Evolutionary conservation across 1,140 invertebrate genomes (phyloP).

Genomic region (Zaprionus camerounensis): DNA sequence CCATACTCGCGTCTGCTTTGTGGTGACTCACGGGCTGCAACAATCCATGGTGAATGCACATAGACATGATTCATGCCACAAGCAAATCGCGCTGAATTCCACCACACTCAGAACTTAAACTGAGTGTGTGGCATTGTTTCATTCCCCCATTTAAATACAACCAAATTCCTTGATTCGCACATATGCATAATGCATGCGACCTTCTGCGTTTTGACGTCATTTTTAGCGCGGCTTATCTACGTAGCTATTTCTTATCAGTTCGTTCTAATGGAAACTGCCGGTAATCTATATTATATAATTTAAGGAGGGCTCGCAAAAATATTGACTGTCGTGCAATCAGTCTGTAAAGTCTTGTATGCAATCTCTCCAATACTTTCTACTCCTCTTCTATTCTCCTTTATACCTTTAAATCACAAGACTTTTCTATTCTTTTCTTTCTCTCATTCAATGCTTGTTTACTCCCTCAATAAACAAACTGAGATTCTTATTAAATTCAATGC

Average conservation of each 20-base stretch:
- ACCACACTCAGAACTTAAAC: not conserved
- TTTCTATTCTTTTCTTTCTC: not conserved
- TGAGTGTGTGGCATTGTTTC: not conserved
- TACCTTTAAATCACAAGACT: not conserved
- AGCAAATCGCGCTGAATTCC: conserved; percentile 2
- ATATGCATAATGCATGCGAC: conserved; percentile 6
- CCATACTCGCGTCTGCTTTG: not conserved
- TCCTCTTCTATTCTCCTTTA: no score
- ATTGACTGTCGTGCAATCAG: not conserved
- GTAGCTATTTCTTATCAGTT: conserved; percentile 11
- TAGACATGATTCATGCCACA: conserved; percentile 26
- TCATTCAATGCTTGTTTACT: not conserved
- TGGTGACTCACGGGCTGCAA: conserved; percentile 18
- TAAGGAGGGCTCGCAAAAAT: not conserved
- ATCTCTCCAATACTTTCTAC: no score
- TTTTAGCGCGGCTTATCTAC: conserved; percentile 16
- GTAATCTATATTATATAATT: conserved; percentile 26
- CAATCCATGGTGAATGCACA: conserved; percentile 3
- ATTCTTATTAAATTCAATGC: conserved; percentile 1
- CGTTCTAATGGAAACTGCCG: conserved; percentile 2
- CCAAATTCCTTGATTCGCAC: conserved; percentile 2
- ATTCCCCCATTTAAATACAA: not conserved
- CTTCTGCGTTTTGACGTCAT: conserved; percentile 6
- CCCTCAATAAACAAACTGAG: conserved; percentile 7
- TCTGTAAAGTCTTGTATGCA: not conserved